Evolutionary conservation across 1,140 invertebrate species (phyloP).

Genomic region (Ruditapes philippinarum): DNA sequence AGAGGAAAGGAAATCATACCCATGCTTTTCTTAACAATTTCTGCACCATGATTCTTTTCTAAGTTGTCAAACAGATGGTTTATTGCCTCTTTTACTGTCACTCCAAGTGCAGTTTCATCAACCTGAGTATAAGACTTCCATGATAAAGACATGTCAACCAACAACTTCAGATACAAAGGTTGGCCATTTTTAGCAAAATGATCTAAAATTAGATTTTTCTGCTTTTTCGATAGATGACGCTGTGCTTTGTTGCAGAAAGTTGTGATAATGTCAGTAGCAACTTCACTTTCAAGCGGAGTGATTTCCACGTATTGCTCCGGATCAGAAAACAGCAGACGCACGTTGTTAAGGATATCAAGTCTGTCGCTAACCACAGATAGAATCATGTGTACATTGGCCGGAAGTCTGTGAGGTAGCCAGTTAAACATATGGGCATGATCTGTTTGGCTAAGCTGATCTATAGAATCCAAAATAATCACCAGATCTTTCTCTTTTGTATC

Average conservation of each 20-base stretch:
- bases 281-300: slow-evolving; percentile 50
- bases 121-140: slow-evolving; percentile 73
- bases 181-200: slow-evolving; percentile 62
- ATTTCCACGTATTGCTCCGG: slow-evolving; percentile 65
- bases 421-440: slow-evolving; percentile 74
- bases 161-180: slow-evolving; percentile 75
- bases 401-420: slow-evolving; percentile 80
- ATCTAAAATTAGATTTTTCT: slow-evolving; percentile 66
- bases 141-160: slow-evolving; percentile 70
- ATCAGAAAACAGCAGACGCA: slow-evolving; percentile 55
- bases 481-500: slow-evolving; percentile 63
- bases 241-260: slow-evolving; percentile 52
- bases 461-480: slow-evolving; percentile 82
- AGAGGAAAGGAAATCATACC: too few species aligned
- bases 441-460: slow-evolving; percentile 78
- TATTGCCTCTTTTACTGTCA: slow-evolving; percentile 71
- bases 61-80: slow-evolving; percentile 73
- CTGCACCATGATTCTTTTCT: slow-evolving; percentile 74
- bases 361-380: slow-evolving; percentile 87
- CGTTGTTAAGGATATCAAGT: slow-evolving; percentile 72
- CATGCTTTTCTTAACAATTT: slow-evolving; percentile 60
- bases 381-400: slow-evolving; percentile 89
- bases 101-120: slow-evolving; percentile 28
- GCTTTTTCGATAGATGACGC: slow-evolving; percentile 69
- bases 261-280: slow-evolving; percentile 65